These are phyloP conservation scores for Brachypodius melanocephalos DNA, from an alignment of 2,113 vertebrate species.

Conservation along the genomic window DNA sequence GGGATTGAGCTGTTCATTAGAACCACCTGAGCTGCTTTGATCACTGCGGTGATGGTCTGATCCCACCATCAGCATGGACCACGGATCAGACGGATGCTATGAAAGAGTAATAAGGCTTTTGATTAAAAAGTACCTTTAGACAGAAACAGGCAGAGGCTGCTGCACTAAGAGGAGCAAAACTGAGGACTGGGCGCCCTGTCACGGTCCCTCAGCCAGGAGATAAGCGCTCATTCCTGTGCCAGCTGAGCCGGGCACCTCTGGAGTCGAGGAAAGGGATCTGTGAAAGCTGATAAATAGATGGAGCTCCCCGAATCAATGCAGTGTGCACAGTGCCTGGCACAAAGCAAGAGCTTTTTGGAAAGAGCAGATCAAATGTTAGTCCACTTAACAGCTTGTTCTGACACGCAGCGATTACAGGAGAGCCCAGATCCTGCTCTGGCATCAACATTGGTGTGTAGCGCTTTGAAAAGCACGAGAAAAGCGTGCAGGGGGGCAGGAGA, in stretches of 20 bases:
- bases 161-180: not conserved
- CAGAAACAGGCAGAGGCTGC: not conserved
- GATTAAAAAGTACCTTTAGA: not conserved
- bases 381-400: not conserved
- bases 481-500: not conserved
- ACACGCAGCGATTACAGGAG: not conserved
- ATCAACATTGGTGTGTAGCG: not conserved
- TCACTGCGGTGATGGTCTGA: not conserved
- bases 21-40: not conserved
- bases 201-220: accelerated
- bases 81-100: accelerated
- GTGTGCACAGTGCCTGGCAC: not conserved
- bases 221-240: not conserved
- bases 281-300: not conserved
- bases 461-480: not conserved
- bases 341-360: not conserved
- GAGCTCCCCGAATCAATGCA: not conserved
- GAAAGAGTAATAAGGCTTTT: not conserved
- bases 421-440: not conserved
- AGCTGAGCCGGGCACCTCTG: not conserved
- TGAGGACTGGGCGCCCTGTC: not conserved
- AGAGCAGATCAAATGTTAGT: not conserved
- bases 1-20: not conserved
- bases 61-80: accelerated
- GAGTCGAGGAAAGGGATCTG: not conserved